Evolutionary conservation across 2,888 invertebrate genomes (phyloP), one percentile per base, ranked within the genome.

Genomic region (Acrobasis suavella): DNA sequence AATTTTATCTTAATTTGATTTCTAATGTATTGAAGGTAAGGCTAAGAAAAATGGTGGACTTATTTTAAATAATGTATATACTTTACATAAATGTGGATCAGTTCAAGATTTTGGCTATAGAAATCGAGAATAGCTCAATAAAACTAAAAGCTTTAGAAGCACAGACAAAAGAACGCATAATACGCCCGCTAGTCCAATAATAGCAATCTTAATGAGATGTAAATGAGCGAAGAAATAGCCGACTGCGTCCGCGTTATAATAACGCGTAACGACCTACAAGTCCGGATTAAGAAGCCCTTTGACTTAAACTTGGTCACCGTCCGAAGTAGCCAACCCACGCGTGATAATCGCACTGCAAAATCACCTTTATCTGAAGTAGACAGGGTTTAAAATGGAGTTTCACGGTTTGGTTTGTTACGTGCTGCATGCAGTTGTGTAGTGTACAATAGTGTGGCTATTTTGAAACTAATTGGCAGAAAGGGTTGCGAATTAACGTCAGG

Each of bases 181-280:
- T 76, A 72, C 77, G 75, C 76, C 80, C 75, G 78, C 74, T 77
- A 78, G 76, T 83, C 86, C 86, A 86, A 91, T 91, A 90, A 91
- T 90, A 91, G 90, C 78, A 74, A 78, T 83, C 85, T 81, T 92
- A 93, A 93, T 91, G 92, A 92, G 91, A 93, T 92, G 92, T 92
- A 93, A 93, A 93, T 93, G 92, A 92, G 91, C 87, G 82, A 83
- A 91, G 91, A 85, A 89, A 88, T 87, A 89, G 85, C 86, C 87
- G 82, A 81, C 88, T 86, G 84, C 80, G 81, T 76, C 82, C 86
- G 89, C 85, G 91, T 92, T 92, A 92, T 92, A 91, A 92, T 92
- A 92, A 92, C 90, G 88, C 92, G 90, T 92, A 92, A 92, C 92
- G 89, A 91, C 92, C 91, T 91, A 91, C 91, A 91, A 92, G 90